phyloP scores from a whole-genome alignment of 2,113 vertebrate species.

The Antigone vipio region DNA sequence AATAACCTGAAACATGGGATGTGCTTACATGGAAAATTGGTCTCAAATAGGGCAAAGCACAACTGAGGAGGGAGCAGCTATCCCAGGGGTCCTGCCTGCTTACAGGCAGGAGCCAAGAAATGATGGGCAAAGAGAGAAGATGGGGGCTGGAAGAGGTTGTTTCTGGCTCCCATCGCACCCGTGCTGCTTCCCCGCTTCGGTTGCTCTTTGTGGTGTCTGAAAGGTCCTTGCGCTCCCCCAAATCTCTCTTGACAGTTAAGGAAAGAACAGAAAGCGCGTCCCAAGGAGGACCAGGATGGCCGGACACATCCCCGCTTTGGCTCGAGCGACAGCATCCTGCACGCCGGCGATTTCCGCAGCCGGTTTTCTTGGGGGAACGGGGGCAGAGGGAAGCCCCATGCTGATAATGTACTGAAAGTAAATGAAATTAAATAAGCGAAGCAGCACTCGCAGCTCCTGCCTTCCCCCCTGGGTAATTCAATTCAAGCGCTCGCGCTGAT shows the following conservation, averaged over 20 bases:
- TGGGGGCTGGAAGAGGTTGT: background rate
- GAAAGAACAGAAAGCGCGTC: background rate
- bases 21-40: accelerated
- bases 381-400: conserved; percentile 70
- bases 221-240: background rate
- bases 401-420: conserved; percentile 79
- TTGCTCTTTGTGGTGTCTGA: background rate
- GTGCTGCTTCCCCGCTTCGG: background rate
- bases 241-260: background rate
- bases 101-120: background rate
- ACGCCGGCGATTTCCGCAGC: background rate
- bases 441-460: conserved; percentile 71
- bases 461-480: conserved; percentile 81
- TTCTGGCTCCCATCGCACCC: background rate
- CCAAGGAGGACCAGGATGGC: background rate
- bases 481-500: conserved; percentile 73
- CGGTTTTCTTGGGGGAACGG: conserved; percentile 31
- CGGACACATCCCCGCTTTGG: background rate
- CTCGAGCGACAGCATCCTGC: background rate
- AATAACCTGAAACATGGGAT: background rate
- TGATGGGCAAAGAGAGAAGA: background rate
- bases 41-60: background rate
- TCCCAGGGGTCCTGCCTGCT: background rate
- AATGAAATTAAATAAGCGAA: conserved; percentile 84
- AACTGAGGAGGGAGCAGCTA: background rate